These are phyloP conservation scores for Smithornis capensis DNA, from an alignment of 2,113 vertebrate genomes.

Conservation along the genomic window DNA sequence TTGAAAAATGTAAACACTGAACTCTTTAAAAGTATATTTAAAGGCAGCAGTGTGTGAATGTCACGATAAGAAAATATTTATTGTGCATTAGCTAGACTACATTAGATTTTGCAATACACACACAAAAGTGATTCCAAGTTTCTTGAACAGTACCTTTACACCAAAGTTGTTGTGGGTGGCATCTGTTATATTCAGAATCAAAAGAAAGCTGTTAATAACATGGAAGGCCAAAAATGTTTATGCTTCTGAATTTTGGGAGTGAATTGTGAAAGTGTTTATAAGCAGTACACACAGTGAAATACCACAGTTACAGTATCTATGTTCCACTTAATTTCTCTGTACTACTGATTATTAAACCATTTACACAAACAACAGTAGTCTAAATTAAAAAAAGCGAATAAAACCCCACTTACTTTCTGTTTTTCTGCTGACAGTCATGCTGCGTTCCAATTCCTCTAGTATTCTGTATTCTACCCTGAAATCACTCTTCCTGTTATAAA, in stretches of 20 bases:
- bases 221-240: not conserved
- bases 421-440: conserved; percentile 75
- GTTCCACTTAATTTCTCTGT: not conserved
- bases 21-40: not conserved
- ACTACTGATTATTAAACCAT: not conserved
- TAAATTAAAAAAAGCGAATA: not conserved
- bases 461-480: conserved; percentile 73
- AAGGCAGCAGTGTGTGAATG: not conserved
- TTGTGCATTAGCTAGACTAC: not conserved
- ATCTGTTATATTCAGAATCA: not conserved
- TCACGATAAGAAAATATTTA: not conserved
- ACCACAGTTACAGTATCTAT: not conserved
- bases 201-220: not conserved
- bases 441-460: conserved; percentile 80
- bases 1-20: not conserved
- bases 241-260: not conserved
- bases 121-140: not conserved
- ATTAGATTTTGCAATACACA: not conserved
- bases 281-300: not conserved
- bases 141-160: not conserved
- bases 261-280: not conserved
- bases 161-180: not conserved
- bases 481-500: conserved; percentile 79
- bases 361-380: not conserved
- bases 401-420: conserved; percentile 78